Percentiles rank a stretch among this genome's conserved stretches.
Conservation (phyloP, 2,888 invertebrate genomes). For the Cephus nigrinus region DNA sequence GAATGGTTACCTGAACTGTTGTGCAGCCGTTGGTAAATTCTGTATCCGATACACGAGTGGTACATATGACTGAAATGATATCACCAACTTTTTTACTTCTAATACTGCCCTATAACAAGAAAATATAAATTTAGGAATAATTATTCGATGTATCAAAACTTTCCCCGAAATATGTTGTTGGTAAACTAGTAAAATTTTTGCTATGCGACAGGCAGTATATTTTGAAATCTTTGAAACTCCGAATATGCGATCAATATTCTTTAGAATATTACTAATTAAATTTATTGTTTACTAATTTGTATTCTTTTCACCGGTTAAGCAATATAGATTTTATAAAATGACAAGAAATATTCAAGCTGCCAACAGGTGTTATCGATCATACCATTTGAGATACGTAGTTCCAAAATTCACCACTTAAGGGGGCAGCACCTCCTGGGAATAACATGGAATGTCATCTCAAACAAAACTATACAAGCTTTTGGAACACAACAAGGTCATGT, state of each 20-base stretch:
- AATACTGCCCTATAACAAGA: background rate
- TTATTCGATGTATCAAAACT: background rate
- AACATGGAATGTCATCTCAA: background rate
- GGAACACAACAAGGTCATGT: background rate
- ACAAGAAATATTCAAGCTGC: background rate
- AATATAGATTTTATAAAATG: background rate
- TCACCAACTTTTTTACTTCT: background rate
- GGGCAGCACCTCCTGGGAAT: background rate
- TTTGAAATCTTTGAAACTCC: too few species aligned
- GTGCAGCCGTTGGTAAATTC: background rate
- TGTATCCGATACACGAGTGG: background rate
- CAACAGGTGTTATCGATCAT: background rate
- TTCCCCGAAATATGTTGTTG: background rate
- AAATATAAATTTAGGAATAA: background rate
- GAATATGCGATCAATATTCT: background rate
- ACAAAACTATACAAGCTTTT: background rate
- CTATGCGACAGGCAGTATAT: background rate
- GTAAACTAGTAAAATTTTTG: background rate
- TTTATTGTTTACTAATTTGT: background rate
- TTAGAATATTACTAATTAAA: background rate
- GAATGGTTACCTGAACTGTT: background rate
- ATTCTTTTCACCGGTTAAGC: background rate
- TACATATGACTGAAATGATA: background rate
- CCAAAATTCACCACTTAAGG: background rate
- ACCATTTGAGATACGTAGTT: background rate